Evolutionary conservation across 1,140 invertebrate species (phyloP).

Genomic region (Stegodyphus dumicola): DNA sequence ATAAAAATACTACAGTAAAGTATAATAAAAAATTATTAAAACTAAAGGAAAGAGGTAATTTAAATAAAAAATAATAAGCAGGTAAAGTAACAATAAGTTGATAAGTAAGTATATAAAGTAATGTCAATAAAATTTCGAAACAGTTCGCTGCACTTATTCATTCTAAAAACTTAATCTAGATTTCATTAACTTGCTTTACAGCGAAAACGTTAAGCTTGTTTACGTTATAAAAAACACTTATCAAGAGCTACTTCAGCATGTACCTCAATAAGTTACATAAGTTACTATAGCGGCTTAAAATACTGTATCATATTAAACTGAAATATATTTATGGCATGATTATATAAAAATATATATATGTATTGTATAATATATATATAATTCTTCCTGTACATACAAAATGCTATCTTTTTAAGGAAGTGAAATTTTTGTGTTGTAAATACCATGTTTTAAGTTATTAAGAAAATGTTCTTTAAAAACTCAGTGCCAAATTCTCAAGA

Average conservation of each 20-base stretch:
- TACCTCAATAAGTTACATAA: neutral
- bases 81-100: too few relatives aligned
- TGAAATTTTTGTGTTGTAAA: conserved; percentile 6
- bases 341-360: neutral
- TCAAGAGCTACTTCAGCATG: conserved; percentile 6
- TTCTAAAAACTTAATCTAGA: too few relatives aligned
- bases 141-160: too few relatives aligned
- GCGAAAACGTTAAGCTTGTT: too few relatives aligned
- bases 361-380: neutral
- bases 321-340: neutral
- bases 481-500: too few relatives aligned
- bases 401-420: neutral
- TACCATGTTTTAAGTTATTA: neutral
- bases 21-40: too few relatives aligned
- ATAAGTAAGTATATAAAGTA: too few relatives aligned
- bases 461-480: neutral
- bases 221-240: neutral
- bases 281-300: neutral
- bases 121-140: too few relatives aligned
- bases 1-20: too few relatives aligned
- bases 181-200: too few relatives aligned
- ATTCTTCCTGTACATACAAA: neutral
- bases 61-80: too few relatives aligned
- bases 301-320: neutral
- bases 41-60: too few relatives aligned